A percentile compares a stretch with the other conserved stretches of the same genome.
phyloP scores from a whole-genome alignment of 2,888 invertebrate genomes.

The Cephus runcator region DNA sequence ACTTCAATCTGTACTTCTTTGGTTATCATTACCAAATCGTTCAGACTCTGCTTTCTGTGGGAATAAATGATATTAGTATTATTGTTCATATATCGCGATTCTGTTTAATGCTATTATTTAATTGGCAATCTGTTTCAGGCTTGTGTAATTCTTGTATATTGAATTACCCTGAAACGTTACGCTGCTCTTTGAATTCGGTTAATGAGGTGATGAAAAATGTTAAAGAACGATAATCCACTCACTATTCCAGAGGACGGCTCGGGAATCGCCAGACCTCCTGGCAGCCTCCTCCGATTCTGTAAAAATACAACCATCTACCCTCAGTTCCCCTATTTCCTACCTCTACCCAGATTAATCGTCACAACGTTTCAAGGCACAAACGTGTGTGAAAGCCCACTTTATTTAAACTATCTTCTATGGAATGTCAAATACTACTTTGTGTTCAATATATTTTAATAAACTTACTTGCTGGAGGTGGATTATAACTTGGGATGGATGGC shows the following conservation, averaged over 20 bases:
- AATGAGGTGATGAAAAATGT: neutral
- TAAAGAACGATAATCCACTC: constrained; percentile 65
- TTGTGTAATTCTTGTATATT: neutral
- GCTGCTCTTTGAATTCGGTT: neutral
- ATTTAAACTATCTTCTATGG: neutral
- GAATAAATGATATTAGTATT: neutral
- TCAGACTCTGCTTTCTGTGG: neutral
- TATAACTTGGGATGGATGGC: constrained; percentile 71
- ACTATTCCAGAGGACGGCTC: constrained; percentile 89
- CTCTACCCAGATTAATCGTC: neutral
- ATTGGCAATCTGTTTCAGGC: neutral
- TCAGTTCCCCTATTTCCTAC: constrained; percentile 42
- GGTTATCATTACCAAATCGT: neutral
- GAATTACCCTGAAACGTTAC: neutral
- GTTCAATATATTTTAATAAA: constrained; percentile 26
- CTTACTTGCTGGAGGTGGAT: constrained; percentile 72
- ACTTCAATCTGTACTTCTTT: neutral
- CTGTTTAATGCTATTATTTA: neutral
- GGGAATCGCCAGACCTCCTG: constrained; percentile 81
- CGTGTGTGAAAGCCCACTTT: neutral
- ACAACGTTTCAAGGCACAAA: neutral
- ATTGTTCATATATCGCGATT: neutral
- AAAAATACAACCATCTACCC: constrained; percentile 48
- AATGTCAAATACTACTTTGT: neutral
- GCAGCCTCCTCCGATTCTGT: constrained; percentile 83